Percentiles rank a stretch among this genome's conserved stretches.
Evolutionary conservation across 2,113 vertebrate genomes (phyloP).

Genomic region (Phyllopteryx taeniolatus): DNA sequence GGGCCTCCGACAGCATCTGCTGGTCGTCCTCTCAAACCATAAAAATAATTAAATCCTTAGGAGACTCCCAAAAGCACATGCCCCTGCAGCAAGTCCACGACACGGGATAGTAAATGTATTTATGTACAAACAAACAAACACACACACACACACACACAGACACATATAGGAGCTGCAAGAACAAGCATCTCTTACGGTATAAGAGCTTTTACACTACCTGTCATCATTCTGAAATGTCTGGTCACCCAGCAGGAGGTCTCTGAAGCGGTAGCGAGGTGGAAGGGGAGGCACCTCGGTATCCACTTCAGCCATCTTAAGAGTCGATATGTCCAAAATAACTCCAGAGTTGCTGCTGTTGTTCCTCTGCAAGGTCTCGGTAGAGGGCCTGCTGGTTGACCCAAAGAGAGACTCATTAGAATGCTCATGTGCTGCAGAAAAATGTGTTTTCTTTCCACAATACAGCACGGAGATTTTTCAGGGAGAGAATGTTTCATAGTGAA

Average conservation of each 20-base stretch:
- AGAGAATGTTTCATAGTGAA: not conserved
- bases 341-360: constrained; percentile 78
- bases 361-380: constrained; percentile 70
- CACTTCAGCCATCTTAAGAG: constrained; percentile 85
- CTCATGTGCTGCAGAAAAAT: not conserved
- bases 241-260: constrained; percentile 93
- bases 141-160: not conserved
- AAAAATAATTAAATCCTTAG: constrained; percentile 23
- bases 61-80: constrained; percentile 25
- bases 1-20: constrained; percentile 36
- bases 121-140: not conserved
- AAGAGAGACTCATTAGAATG: not conserved
- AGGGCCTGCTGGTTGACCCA: constrained; percentile 63
- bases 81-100: not conserved
- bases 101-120: not conserved
- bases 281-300: constrained; percentile 89
- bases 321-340: constrained; percentile 80
- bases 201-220: constrained; percentile 75
- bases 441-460: not conserved
- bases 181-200: not conserved
- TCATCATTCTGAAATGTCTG: constrained; percentile 90
- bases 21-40: constrained; percentile 10
- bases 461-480: no score
- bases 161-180: not conserved
- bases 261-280: constrained; percentile 92